phyloP scores from a whole-genome alignment of 2,888 invertebrate genomes.

The Salpingus planirostris region DNA sequence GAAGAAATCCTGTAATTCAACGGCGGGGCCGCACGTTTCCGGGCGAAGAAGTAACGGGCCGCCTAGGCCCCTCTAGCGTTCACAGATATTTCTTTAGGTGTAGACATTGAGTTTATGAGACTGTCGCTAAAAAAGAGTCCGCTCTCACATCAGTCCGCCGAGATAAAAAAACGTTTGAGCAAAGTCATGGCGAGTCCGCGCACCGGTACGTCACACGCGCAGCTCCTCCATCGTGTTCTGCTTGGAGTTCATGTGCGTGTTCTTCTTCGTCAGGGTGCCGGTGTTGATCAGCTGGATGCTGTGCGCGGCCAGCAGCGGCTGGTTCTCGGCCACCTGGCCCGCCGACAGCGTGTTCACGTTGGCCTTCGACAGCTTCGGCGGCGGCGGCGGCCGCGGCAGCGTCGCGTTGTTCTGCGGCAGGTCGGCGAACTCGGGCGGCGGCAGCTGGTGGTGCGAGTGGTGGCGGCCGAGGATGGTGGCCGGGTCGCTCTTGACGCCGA shows the following conservation, averaged over 20 bases:
- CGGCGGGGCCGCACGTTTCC: too few species aligned
- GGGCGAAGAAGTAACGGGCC: too few species aligned
- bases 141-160: too few species aligned
- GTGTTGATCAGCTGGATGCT: constrained; percentile 72
- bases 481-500: constrained; percentile 49
- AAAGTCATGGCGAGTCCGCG: constrained; percentile 23
- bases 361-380: constrained; percentile 57
- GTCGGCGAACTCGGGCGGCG: constrained; percentile 79
- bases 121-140: too few species aligned
- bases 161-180: constrained; percentile 25
- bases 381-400: constrained; percentile 60
- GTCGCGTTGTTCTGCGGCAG: constrained; percentile 62
- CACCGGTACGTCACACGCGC: constrained; percentile 63
- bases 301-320: constrained; percentile 63
- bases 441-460: constrained; percentile 67
- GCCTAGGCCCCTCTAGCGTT: too few species aligned
- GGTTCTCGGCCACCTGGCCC: constrained; percentile 57
- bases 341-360: constrained; percentile 47
- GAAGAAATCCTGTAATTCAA: too few species aligned
- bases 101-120: too few species aligned
- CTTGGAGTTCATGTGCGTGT: constrained; percentile 56
- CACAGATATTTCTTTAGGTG: too few species aligned
- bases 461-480: constrained; percentile 67
- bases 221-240: constrained; percentile 65
- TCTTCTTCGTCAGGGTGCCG: constrained; percentile 68